phyloP scores from a whole-genome alignment of 2,113 vertebrate genomes.

The Capreolus pygargus region DNA sequence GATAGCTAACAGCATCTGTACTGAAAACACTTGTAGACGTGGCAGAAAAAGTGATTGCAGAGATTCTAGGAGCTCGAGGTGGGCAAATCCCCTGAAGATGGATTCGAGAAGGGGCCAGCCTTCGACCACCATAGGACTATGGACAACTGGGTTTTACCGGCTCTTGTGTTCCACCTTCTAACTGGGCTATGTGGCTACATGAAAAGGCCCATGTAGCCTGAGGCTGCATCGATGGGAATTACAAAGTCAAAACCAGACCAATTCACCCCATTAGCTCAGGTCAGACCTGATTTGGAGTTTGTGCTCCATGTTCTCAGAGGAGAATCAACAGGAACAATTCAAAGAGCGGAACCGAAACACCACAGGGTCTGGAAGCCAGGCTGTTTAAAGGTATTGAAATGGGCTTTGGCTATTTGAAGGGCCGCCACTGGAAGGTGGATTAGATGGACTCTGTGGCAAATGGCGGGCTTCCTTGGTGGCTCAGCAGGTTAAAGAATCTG shows the following conservation, averaged over 20 bases:
- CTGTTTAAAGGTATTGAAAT: background rate
- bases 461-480: background rate
- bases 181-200: rapidly evolving
- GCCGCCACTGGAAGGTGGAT: background rate
- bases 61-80: rapidly evolving
- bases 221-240: background rate
- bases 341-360: background rate
- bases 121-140: rapidly evolving
- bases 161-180: background rate
- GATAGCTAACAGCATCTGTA: background rate
- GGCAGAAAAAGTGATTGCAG: background rate
- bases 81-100: background rate
- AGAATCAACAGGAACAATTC: background rate
- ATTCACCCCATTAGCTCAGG: background rate
- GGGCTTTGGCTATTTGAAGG: background rate
- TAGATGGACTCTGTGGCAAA: background rate
- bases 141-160: background rate
- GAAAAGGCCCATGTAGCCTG: background rate
- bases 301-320: background rate
- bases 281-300: background rate
- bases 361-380: background rate
- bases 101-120: background rate
- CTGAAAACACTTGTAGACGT: rapidly evolving
- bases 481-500: background rate
- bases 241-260: background rate